Evolutionary conservation across 2,888 invertebrate species (phyloP), one percentile per base, ranked within the genome.

Genomic region (Alcis repandata): DNA sequence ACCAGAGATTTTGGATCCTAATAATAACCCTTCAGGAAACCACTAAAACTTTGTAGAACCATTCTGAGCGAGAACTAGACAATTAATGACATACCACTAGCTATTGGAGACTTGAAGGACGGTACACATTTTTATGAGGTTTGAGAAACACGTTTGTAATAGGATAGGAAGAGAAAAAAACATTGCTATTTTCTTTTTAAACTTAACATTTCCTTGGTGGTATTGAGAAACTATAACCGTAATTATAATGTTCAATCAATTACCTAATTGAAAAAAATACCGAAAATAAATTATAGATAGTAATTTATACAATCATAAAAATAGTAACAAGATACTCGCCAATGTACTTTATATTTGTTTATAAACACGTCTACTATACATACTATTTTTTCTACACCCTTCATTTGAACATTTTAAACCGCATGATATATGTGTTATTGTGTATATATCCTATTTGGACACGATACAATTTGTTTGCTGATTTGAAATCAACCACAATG

Each of bases 331-430:
- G 49, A 49, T 51, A 38, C 22, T 52, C 40, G 17, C 41, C 36
- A 52, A 49, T 57, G 8, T 49, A 62, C 41, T 51, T 56, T 17
- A 57, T 27, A 51, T 32, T 45, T 49, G 17, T 54, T 63, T 49
- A 59, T 49, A 49, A 54, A 62, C 59, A 67, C 57, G 43, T 38
- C 53, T 45, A 58, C 54, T 60, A 38, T 60, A 45, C 45, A 60
- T 43, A 60, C 51, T 46, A 63, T 46, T 63, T 49, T 58, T 67
- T 62, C 57, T 68, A 58, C 63, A 68, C 59, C 63, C 58, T 60
- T 61, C 49, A 59, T 59, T 62, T 64, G 64, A 65, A 46, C 46
- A 46, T 46, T 46, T 22, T 46, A 22, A 20, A 46, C 19, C n/a
- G n/a, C 13, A 46, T 46, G 22, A 46, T 46, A 46, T 46, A 6